Conservation (phyloP, 1,140 invertebrate genomes). For the Nymphalis io region DNA sequence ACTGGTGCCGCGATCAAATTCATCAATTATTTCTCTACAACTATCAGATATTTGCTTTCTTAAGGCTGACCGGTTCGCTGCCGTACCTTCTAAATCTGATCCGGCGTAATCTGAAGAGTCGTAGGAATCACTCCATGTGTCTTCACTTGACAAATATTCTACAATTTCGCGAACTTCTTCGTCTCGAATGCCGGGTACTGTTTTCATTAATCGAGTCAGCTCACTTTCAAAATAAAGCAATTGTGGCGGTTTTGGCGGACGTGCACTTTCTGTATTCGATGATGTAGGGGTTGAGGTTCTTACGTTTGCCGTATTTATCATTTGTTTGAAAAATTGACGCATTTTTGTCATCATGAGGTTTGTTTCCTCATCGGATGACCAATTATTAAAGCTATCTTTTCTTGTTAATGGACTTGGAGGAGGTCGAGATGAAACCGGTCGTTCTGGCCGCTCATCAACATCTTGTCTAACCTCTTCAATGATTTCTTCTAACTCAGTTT, state of each 20-base stretch:
- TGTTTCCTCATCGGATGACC: conserved; percentile 96
- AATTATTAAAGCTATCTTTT: conserved; percentile 95
- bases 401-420: conserved; percentile 84
- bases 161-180: conserved; percentile 95
- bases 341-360: conserved; percentile 97
- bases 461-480: conserved; percentile 79
- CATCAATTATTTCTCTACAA: conserved; percentile 93
- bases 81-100: conserved; percentile 90
- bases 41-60: conserved; percentile 93
- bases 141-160: conserved; percentile 94
- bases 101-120: conserved; percentile 95
- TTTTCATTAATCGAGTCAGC: conserved; percentile 94
- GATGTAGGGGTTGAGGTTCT: conserved; percentile 82
- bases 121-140: conserved; percentile 95
- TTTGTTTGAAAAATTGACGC: conserved; percentile 94
- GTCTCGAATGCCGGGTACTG: conserved; percentile 93
- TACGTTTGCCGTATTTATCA: conserved; percentile 86
- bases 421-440: conserved; percentile 65
- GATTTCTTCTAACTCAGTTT: conserved; percentile 82
- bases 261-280: conserved; percentile 80
- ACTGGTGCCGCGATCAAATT: conserved; percentile 86
- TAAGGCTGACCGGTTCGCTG: conserved; percentile 85
- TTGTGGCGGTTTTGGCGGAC: conserved; percentile 89
- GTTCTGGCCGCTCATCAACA: conserved; percentile 71
- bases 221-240: conserved; percentile 94